These are phyloP conservation scores for Spizaetus ornatus DNA, from an alignment of 2,113 vertebrate genomes.

Conservation along the genomic window DNA sequence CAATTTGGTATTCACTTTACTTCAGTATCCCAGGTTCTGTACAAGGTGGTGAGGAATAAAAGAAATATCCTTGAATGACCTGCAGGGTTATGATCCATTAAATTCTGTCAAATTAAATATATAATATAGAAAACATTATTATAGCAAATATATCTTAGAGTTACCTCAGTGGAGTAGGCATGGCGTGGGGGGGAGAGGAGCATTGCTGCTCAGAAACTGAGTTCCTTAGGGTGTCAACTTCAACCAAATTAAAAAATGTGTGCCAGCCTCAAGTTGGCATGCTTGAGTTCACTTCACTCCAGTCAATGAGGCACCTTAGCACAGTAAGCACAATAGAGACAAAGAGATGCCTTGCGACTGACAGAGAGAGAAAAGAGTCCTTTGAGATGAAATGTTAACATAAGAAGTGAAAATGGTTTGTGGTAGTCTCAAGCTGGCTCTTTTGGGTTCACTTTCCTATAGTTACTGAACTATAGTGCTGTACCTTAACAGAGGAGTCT, in stretches of 20 bases:
- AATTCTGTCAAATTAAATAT: constrained; percentile 2
- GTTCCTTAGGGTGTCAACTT: constrained; percentile 65
- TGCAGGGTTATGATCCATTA: not conserved
- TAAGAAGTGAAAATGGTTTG: constrained; percentile 82
- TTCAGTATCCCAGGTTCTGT: not conserved
- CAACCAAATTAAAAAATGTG: constrained; percentile 72
- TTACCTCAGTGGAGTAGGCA: constrained; percentile 6
- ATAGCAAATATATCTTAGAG: not conserved
- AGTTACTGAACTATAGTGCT: constrained; percentile 78
- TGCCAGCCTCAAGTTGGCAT: constrained; percentile 75
- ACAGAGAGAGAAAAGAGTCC: constrained; percentile 75
- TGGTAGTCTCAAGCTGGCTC: constrained; percentile 76
- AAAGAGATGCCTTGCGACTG: constrained; percentile 78
- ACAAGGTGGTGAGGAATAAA: not conserved
- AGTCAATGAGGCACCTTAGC: constrained; percentile 76
- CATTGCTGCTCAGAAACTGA: constrained; percentile 27
- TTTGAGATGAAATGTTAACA: constrained; percentile 83
- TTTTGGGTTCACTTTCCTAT: constrained; percentile 79
- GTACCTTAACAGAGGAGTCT: constrained; percentile 74
- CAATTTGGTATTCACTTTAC: not conserved
- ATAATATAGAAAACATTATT: not conserved
- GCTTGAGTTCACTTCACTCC: constrained; percentile 76
- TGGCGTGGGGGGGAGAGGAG: not conserved
- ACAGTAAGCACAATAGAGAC: constrained; percentile 77
- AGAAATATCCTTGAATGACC: constrained; percentile 10